Evolutionary conservation across 2,888 invertebrate genomes (phyloP), one percentile per base, ranked within the genome.

Genomic region (Callimorpha dominula): DNA sequence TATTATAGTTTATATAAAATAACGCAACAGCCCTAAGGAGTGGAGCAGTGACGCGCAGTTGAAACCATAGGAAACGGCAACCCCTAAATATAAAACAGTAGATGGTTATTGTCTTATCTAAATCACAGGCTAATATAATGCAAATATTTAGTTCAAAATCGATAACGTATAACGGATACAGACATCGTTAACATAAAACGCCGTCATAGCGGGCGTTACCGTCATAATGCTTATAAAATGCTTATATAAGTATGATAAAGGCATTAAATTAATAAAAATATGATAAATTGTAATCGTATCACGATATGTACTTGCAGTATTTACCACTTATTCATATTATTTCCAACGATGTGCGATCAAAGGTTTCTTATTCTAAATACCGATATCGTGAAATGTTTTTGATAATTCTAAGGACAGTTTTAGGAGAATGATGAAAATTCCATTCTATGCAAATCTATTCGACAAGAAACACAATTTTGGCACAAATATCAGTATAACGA

Each of bases 141-240:
- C 67, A 50, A 42, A 52, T 67, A 20, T 42, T 54, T 68, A 65
- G 76, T 75, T 78, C 75, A 75, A 82, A 78, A 83, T 78, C 74
- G 74, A 82, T 81, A 72, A 71, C 73, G 85, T 86, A 88, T 90
- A 90, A 91, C 89, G 90, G 86, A 86, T 88, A 87, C 81, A 87
- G 90, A 88, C 85, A 85, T 82, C 85, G 88, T 85, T 86, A 86
- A 80, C 81, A 31, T 31, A 31, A 31, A 87, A 88, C 88, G 87
- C 83, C 78, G 70, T 65, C 78, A 65, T 71, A 71, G 60, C 90
- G 88, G 88, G 86, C 90, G 90, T 90, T 90, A 89, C 84, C 79
- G 80, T 85, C 82, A 75, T 72, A 70, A 64, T 64, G 80, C 75
- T 87, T 82, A 85, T 81, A 75, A 71, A 70, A 64, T 64, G 80